A percentile compares a stretch with the other conserved stretches of the same genome.
These are phyloP conservation scores for Eulacestoma nigropectus DNA, from an alignment of 2,113 vertebrate species.

Conservation along the genomic window DNA sequence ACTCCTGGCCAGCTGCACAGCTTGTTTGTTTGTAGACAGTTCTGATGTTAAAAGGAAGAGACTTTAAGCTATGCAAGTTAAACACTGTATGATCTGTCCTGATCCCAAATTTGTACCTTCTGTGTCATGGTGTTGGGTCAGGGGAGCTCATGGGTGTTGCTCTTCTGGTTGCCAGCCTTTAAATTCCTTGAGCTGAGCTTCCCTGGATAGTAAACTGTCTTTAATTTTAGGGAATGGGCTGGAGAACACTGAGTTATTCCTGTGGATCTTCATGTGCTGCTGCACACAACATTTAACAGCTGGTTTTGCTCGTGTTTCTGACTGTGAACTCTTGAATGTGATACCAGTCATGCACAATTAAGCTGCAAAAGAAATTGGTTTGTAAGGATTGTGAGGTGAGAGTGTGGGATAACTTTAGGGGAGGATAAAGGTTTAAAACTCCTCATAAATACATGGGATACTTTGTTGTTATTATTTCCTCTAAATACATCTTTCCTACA, in stretches of 20 bases:
- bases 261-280: rapidly evolving
- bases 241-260: neutral
- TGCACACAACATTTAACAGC: too few relatives aligned
- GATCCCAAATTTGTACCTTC: neutral
- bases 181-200: neutral
- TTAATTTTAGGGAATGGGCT: neutral
- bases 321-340: neutral
- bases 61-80: neutral
- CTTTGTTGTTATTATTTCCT: neutral
- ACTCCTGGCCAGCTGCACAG: neutral
- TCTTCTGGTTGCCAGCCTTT: neutral
- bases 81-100: neutral
- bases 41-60: neutral
- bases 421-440: neutral
- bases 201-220: neutral
- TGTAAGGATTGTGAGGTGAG: neutral
- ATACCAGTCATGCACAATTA: rapidly evolving
- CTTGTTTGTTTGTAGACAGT: neutral
- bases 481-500: neutral
- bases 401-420: neutral
- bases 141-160: neutral
- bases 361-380: neutral
- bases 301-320: neutral
- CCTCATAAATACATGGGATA: neutral
- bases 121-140: neutral